phyloP scores from a whole-genome alignment of 1,140 invertebrate species.

The Nixonia krombeini region DNA sequence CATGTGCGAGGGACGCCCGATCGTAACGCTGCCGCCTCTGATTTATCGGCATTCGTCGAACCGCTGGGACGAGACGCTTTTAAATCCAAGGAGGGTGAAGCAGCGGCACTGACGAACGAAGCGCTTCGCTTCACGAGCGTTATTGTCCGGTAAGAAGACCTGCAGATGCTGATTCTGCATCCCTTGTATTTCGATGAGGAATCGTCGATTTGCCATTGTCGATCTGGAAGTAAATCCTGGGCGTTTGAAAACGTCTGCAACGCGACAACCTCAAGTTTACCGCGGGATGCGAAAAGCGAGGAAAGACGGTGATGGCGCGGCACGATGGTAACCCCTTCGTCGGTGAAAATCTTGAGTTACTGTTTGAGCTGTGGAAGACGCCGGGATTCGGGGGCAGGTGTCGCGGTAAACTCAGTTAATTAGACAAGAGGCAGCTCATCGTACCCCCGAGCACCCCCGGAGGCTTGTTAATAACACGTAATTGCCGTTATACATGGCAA shows the following conservation, averaged over 20 bases:
- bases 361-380: conserved; percentile 67
- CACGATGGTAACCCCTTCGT: conserved; percentile 55
- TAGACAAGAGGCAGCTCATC: conserved; percentile 73
- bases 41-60: conserved; percentile 69
- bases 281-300: conserved; percentile 44
- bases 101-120: conserved; percentile 36
- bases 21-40: conserved; percentile 59
- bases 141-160: no score
- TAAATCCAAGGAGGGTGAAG: conserved; percentile 50
- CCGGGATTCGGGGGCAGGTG: conserved; percentile 68
- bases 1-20: conserved; percentile 48
- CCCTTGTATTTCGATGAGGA: no score
- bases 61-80: conserved; percentile 55
- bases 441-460: conserved; percentile 56
- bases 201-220: no score
- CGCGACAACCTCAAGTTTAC: conserved; percentile 45
- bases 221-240: no score
- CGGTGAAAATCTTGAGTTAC: conserved; percentile 69
- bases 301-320: conserved; percentile 50
- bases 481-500: conserved; percentile 73
- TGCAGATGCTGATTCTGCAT: no score
- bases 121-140: conserved; percentile 43
- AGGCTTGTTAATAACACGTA: conserved; percentile 74
- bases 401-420: conserved; percentile 74
- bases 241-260: no score